Evolutionary conservation across 2,113 vertebrate genomes (phyloP).

Genomic region (Rhombomys opimus): DNA sequence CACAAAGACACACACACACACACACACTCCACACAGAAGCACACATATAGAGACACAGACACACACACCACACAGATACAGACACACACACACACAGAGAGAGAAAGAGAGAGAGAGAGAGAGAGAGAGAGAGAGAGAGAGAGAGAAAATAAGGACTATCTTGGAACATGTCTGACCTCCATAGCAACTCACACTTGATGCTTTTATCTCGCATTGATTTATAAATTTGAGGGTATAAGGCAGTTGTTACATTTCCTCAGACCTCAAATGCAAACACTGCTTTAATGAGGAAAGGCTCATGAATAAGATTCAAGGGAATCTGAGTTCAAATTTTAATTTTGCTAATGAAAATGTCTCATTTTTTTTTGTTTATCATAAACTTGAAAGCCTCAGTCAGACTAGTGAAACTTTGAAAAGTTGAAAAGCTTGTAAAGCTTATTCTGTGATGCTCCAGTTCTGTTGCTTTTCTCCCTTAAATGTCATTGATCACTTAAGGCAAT

Average conservation of each 20-base stretch:
- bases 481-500: constrained; percentile 66
- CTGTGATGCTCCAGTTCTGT: constrained; percentile 38
- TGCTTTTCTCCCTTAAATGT: constrained; percentile 58
- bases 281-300: constrained; percentile 17
- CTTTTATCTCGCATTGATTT: not conserved
- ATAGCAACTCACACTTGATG: not conserved
- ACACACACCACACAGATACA: not conserved
- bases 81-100: not conserved
- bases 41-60: not conserved
- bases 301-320: constrained; percentile 10
- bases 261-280: not conserved
- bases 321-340: constrained; percentile 54
- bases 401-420: not conserved
- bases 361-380: not conserved
- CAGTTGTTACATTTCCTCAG: not conserved
- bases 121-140: not conserved
- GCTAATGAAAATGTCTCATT: constrained; percentile 37
- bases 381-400: constrained; percentile 8
- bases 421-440: not conserved
- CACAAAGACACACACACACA: not conserved
- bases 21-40: not conserved
- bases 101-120: not conserved
- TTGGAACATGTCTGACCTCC: not conserved
- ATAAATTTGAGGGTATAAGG: not conserved
- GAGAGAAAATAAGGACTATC: not conserved